Percentiles rank a stretch among this genome's conserved stretches.
These are phyloP conservation scores for Megalopta genalis DNA, from an alignment of 1,140 invertebrate genomes.

Conservation along the genomic window DNA sequence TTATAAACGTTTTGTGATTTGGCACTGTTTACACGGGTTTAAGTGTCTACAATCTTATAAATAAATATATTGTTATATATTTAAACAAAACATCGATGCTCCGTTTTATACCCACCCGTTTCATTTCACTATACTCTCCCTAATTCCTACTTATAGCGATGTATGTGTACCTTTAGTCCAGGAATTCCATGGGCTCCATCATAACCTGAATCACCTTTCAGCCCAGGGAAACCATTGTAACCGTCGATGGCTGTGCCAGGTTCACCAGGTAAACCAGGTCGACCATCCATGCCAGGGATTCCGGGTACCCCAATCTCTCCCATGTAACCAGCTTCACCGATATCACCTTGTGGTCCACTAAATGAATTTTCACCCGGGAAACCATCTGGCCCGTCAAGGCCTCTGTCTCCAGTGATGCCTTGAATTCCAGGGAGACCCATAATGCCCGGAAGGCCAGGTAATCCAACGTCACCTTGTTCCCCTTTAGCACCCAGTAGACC, in stretches of 20 bases:
- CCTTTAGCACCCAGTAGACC: constrained; percentile 82
- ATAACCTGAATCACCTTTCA: constrained; percentile 77
- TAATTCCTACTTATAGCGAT: constrained; percentile 33
- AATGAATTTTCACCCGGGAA: constrained; percentile 80
- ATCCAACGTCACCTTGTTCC: constrained; percentile 79
- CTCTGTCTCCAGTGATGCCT: constrained; percentile 75
- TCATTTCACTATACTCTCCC: not conserved
- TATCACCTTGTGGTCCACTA: constrained; percentile 84
- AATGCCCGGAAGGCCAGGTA: constrained; percentile 80
- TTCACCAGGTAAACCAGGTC: constrained; percentile 80
- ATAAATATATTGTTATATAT: too few species aligned
- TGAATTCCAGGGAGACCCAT: constrained; percentile 77
- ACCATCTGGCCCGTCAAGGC: constrained; percentile 75
- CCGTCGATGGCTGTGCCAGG: constrained; percentile 73
- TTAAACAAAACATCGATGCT: too few species aligned
- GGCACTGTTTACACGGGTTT: too few species aligned
- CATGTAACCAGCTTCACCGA: constrained; percentile 81
- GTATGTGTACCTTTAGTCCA: constrained; percentile 75
- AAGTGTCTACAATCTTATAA: too few species aligned
- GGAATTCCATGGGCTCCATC: constrained; percentile 75
- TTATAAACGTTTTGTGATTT: too few species aligned
- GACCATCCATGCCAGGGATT: constrained; percentile 78
- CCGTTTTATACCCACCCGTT: too few species aligned
- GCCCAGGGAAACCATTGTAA: constrained; percentile 75
- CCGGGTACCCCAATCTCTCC: constrained; percentile 79